phyloP scores from a whole-genome alignment of 2,888 invertebrate species.

The Acleris holmiana region DNA sequence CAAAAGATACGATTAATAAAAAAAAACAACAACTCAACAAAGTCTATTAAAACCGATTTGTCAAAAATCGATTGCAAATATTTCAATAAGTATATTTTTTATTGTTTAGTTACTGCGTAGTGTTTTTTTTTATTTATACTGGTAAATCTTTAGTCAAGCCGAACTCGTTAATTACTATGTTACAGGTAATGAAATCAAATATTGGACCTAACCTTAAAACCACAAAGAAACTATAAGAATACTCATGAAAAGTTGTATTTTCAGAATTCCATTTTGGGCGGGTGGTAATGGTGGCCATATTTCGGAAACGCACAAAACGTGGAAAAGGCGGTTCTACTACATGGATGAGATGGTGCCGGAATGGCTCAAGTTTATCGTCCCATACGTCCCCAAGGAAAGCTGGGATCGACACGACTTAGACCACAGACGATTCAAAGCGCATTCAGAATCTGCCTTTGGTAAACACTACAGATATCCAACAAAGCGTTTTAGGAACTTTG shows the following conservation, averaged over 20 bases:
- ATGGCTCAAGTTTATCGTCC: background rate
- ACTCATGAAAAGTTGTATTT: background rate
- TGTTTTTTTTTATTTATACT: no score
- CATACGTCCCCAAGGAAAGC: background rate
- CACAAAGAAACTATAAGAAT: no score
- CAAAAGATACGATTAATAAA: no score
- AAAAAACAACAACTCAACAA: no score
- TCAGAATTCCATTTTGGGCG: conserved; percentile 8
- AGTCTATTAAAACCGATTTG: no score
- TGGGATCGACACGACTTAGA: background rate
- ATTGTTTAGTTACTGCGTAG: no score
- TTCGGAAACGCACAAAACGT: background rate
- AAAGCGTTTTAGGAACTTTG: background rate
- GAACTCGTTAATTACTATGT: no score
- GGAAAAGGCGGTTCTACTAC: conserved; percentile 6
- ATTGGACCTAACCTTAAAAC: no score
- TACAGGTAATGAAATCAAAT: no score
- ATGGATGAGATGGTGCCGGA: conserved; percentile 1
- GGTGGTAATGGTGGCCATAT: background rate
- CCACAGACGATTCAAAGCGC: background rate
- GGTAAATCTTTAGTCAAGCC: no score
- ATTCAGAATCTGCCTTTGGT: conserved; percentile 5
- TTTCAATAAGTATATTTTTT: no score
- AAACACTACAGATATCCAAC: conserved; percentile 12
- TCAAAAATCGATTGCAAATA: no score